Evolutionary conservation across 53 echinoderm and acorn worm genomes (phyloP).

Genomic region (Patiria pectinifera): DNA sequence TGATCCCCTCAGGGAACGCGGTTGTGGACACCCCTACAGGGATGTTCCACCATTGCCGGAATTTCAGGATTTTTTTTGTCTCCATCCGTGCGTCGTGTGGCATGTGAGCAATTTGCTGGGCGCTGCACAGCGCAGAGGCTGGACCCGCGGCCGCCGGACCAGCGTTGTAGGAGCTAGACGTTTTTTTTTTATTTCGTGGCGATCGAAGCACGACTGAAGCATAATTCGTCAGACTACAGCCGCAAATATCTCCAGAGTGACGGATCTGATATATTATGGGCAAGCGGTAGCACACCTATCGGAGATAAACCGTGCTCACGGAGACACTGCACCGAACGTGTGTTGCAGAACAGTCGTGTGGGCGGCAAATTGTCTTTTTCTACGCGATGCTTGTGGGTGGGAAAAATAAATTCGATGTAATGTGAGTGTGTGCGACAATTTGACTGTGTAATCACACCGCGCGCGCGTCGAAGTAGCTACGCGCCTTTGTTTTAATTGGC

Average conservation of each 20-base stretch:
- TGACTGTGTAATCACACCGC: not conserved
- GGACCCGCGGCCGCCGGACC: slow-evolving; percentile 33
- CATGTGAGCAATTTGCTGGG: slow-evolving; percentile 41
- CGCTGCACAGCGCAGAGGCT: slow-evolving; percentile 38
- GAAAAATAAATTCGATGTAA: not conserved
- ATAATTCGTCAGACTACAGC: slow-evolving; percentile 40
- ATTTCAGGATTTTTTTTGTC: slow-evolving; percentile 34
- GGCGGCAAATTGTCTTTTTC: not conserved
- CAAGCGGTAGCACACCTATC: not conserved
- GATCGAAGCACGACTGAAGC: slow-evolving; percentile 62
- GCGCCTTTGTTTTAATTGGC: not conserved
- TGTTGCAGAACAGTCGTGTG: not conserved
- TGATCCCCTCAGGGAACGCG: slow-evolving; percentile 52
- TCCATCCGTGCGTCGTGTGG: slow-evolving; percentile 26
- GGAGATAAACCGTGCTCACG: not conserved
- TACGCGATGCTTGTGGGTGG: not conserved
- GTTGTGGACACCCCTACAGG: slow-evolving; percentile 54
- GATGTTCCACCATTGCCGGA: slow-evolving; percentile 53
- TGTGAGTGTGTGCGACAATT: not conserved
- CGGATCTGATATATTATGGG: slow-evolving; percentile 22
- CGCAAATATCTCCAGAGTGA: slow-evolving; percentile 19
- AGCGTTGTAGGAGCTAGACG: slow-evolving; percentile 25
- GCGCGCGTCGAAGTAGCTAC: not conserved
- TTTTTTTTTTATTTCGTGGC: slow-evolving; percentile 26
- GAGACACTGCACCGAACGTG: not conserved